Conservation (phyloP, 1,140 invertebrate genomes). For the Trachymyrmex septentrionalis region DNA sequence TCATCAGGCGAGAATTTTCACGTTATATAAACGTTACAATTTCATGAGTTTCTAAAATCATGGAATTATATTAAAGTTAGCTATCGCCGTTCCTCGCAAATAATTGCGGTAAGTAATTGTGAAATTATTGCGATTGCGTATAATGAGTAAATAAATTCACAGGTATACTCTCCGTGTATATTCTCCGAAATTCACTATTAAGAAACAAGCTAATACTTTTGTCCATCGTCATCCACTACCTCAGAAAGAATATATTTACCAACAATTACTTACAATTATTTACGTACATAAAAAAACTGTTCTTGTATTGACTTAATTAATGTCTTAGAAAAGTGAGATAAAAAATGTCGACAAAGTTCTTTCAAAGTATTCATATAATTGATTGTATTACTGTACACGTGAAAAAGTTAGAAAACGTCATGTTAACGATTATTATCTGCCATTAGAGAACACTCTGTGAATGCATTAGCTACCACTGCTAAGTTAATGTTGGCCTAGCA, state of each 20-base stretch:
- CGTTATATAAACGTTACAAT: conserved; percentile 59
- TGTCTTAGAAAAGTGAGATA: not conserved
- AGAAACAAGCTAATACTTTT: not conserved
- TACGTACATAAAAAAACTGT: not conserved
- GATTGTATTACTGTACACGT: not conserved
- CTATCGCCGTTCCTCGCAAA: not conserved
- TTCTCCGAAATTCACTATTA: not conserved
- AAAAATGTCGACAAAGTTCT: not conserved
- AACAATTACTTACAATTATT: no score
- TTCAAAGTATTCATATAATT: not conserved
- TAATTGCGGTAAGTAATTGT: conserved; percentile 2
- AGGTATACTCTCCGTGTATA: not conserved
- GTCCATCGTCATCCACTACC: not conserved
- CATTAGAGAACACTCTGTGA: not conserved
- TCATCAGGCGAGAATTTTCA: conserved; percentile 57
- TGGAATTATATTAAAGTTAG: conserved; percentile 39
- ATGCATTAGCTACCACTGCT: no score
- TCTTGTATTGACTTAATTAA: not conserved
- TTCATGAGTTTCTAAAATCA: conserved; percentile 68
- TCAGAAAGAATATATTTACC: no score
- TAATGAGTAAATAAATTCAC: not conserved
- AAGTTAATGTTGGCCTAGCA: no score
- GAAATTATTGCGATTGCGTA: conserved; percentile 21
- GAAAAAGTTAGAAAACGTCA: not conserved
- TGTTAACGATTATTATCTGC: not conserved